These are phyloP conservation scores for Ascaphus truei DNA, from an alignment of 2,113 vertebrate species.

Conservation along the genomic window DNA sequence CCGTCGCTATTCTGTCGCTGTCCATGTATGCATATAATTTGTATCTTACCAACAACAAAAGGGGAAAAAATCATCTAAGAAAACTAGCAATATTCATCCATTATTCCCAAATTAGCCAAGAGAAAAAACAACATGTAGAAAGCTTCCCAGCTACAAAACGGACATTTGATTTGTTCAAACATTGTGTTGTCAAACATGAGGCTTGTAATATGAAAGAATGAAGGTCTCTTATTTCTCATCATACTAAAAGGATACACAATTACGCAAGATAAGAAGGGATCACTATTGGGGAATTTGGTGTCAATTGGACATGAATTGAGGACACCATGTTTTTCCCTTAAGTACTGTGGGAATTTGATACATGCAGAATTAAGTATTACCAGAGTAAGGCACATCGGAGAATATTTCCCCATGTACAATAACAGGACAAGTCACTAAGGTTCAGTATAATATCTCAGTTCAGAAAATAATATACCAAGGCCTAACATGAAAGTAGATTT, in stretches of 20 bases:
- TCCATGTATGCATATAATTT: too few relatives aligned
- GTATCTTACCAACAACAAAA: too few relatives aligned
- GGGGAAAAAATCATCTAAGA: too few relatives aligned
- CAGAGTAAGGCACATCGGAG: not conserved
- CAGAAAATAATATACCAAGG: too few relatives aligned
- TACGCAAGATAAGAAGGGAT: not conserved
- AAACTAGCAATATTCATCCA: too few relatives aligned
- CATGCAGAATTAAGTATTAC: not conserved
- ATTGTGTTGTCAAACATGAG: not conserved
- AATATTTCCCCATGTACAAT: too few relatives aligned
- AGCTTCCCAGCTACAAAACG: not conserved
- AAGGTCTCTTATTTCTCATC: slow-evolving; percentile 2
- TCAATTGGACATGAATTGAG: not conserved
- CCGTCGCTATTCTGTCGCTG: too few relatives aligned
- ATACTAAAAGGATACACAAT: not conserved
- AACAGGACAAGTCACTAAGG: too few relatives aligned
- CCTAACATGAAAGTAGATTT: too few relatives aligned
- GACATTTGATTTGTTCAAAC: not conserved
- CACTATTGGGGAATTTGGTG: slow-evolving; percentile 7
- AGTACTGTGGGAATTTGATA: not conserved
- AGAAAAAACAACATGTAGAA: too few relatives aligned
- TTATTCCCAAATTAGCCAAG: too few relatives aligned
- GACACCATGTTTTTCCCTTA: not conserved
- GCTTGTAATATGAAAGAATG: not conserved
- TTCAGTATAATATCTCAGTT: too few relatives aligned